These are phyloP conservation scores for Netelia melanura DNA, from an alignment of 2,888 invertebrate species.

Conservation along the genomic window DNA sequence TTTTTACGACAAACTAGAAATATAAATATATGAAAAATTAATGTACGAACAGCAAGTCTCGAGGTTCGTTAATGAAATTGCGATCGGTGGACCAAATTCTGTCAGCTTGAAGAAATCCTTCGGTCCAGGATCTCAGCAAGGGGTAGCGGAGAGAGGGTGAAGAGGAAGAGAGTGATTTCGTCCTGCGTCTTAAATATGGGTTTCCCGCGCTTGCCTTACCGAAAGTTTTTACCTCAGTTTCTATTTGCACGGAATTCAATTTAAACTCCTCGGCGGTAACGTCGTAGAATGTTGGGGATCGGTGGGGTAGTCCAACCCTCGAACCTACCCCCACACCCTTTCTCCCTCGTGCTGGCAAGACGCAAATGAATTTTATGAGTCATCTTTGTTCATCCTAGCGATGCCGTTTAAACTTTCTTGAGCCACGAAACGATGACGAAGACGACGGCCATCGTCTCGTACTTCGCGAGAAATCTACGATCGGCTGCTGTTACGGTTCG, in stretches of 20 bases:
- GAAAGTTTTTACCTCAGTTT: slow-evolving; percentile 65
- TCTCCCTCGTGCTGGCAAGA: slow-evolving; percentile 24
- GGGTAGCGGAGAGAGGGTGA: neutral
- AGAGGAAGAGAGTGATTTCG: slow-evolving; percentile 31
- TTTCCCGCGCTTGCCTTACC: slow-evolving; percentile 51
- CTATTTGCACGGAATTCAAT: slow-evolving; percentile 68
- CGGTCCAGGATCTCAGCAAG: slow-evolving; percentile 8
- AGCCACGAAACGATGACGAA: slow-evolving; percentile 14
- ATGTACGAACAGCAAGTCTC: neutral
- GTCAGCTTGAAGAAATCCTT: slow-evolving; percentile 25
- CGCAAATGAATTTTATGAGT: slow-evolving; percentile 57
- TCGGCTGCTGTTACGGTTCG: neutral
- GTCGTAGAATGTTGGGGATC: slow-evolving; percentile 45
- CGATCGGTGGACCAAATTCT: slow-evolving; percentile 45
- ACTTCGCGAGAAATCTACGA: slow-evolving; percentile 34
- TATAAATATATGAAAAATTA: neutral
- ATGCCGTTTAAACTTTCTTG: slow-evolving; percentile 57
- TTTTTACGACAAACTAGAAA: no score
- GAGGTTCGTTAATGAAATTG: slow-evolving; percentile 62
- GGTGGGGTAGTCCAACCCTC: slow-evolving; percentile 6
- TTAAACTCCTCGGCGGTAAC: slow-evolving; percentile 58
- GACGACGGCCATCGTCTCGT: slow-evolving; percentile 20
- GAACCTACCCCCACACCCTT: slow-evolving; percentile 12
- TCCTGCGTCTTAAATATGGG: slow-evolving; percentile 64
- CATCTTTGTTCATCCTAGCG: slow-evolving; percentile 55